Evolutionary conservation across 37 sponge, comb jelly and placozoan genomes (phyloP), one percentile per base, ranked within the genome.

Genomic region (Cladorhizidae sp.): DNA sequence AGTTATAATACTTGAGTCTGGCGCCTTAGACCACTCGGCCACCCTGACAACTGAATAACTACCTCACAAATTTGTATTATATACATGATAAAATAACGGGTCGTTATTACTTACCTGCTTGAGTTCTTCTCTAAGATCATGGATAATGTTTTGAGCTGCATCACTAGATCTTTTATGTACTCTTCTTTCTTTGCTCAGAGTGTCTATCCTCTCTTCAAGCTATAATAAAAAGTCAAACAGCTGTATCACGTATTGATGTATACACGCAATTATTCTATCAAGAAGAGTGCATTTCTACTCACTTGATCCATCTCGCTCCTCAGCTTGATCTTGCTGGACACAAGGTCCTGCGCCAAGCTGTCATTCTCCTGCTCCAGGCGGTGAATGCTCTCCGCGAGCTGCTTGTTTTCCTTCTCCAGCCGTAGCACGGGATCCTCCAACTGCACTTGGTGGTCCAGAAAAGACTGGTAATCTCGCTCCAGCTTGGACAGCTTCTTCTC

Each of bases 11-110:
- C 98, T 95, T 97, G 98, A 97, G 93, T 94, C 97, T 96, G 97
- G 94, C 97, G 94, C 97, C 97, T 96, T 96, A 96, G 96, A 96
- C 97, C 97, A 85, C 97, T 96, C 97, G 95, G 97, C 94, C 97
- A 97, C 89, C 95, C 98, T 97, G 98, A 97, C 98, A 96, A 76
- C 21, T 74, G 74, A 18, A 14, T 33, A 55, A 8, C 14, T 1
- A 12, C 8, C 3, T 52, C 3, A n/a, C 23, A 56, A 72, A 31
- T 55, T 54, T n/a, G 57, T 22, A 28, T 74, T 25, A 54, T 32
- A 72, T 72, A 55, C 14, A n/a, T n/a, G n/a, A n/a, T n/a, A n/a
- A n/a, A n/a, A n/a, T n/a, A n/a, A 31, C 35, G 31, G 7, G 32
- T 65, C 2, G 35, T 32, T 0, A 17, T 42, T 12, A 57, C 77